Evolutionary conservation across 2,797 vertebrate genomes (phyloP).

Genomic region (Nyctalus aviator): DNA sequence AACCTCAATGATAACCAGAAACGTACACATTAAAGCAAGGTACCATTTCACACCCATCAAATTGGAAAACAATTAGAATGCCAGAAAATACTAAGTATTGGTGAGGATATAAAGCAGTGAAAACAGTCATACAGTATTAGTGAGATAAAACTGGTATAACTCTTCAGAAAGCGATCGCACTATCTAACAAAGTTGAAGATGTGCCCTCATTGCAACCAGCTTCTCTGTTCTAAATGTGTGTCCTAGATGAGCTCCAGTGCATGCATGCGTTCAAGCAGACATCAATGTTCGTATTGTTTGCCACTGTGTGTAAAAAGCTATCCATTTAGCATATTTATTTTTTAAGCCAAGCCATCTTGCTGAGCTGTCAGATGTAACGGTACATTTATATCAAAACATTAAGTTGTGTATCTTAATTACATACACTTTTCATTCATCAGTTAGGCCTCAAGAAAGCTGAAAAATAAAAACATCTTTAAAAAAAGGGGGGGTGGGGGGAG

Average conservation of each 20-base stretch:
- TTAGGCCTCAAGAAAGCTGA: neutral
- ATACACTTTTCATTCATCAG: neutral
- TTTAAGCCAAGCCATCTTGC: neutral
- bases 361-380: neutral
- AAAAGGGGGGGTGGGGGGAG: neutral
- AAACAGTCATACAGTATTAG: rapidly evolving
- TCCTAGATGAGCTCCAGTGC: neutral
- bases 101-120: neutral
- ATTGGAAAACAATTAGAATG: constrained; percentile 8
- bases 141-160: neutral
- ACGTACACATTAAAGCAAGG: constrained; percentile 4
- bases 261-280: neutral
- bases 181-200: neutral
- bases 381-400: constrained; percentile 2
- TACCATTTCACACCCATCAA: neutral
- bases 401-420: neutral
- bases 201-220: neutral
- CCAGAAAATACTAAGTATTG: neutral
- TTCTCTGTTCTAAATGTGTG: neutral
- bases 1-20: neutral
- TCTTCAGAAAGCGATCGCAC: neutral
- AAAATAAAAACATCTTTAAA: neutral
- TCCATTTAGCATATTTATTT: neutral
- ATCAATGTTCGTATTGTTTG: too few species aligned
- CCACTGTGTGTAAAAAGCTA: neutral